Base-by-base conservation (phyloP, 2,888 invertebrate species). In the Glyphotaelius pellucidus region DNA sequence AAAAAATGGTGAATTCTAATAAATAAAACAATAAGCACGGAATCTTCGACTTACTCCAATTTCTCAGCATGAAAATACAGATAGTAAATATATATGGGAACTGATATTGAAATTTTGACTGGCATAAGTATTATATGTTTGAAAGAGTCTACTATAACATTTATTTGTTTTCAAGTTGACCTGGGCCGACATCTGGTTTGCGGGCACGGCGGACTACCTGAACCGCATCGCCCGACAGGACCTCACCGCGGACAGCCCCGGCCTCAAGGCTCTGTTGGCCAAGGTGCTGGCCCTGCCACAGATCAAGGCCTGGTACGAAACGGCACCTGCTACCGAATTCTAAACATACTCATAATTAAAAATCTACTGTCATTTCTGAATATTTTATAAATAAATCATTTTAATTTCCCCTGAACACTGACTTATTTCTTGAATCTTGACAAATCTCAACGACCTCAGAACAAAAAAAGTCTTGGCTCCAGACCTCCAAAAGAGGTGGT, bases 161-260 rank as follows among this genome's bases (percentile, higher is more conserved):
- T 9, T 67, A 9, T 67, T 67, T 67, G 25, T 25, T 9, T 67
- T 67, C 25, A 94, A 95, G 94, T 92, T 97, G 2, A 96, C 96
- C 0, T 97, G 96, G 96, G 97, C 96, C 14, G 97, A 97, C 94
- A 91, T 97, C 1, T 94, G 94, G 47, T 96, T 97, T 90, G 95
- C 95, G 67, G 95, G 94, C 31, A 93, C 96, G 32, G 94, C 96
- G 38, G 96, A 96, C 93, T 96, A 96, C 93, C 87, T 96, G 90
- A 95, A 95, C 93, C 94, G 93, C 92, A 95, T 96, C 95, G 94
- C 95, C 19, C 94, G 94, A 5, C 94, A 94, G 9, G 95, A 96
- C 90, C 94, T 96, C 4, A 94, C 95, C 42, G 96, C 95, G 83
- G 95, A 96, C 15, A 95, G 96, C 94, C 95, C 96, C 0, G 95